These are phyloP conservation scores for Diploscapter pachys DNA, from an alignment of 1,140 invertebrate genomes.

Conservation along the genomic window DNA sequence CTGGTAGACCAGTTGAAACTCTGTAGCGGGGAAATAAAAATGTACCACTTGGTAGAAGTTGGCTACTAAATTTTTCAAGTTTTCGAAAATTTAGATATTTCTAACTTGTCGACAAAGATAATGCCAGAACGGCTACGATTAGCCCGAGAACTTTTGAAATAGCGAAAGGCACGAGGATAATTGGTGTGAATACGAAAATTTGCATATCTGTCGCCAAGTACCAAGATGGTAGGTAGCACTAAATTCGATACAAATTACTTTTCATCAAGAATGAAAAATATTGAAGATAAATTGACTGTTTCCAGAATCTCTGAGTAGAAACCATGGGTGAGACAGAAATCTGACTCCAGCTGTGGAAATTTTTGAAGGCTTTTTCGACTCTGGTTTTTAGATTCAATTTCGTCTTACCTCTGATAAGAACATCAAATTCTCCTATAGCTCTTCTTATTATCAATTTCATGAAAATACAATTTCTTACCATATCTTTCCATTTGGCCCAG, in stretches of 20 bases:
- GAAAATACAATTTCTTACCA: conserved; percentile 3
- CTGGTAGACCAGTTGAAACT: conserved; percentile 23
- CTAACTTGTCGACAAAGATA: conserved; percentile 19
- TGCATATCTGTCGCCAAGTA: conserved; percentile 32
- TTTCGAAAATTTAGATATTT: background rate
- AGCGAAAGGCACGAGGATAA: conserved; percentile 26
- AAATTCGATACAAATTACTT: conserved; percentile 1
- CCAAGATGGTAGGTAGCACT: conserved; percentile 31
- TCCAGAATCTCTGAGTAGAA: no score
- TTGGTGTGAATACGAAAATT: conserved; percentile 23
- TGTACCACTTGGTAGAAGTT: conserved; percentile 34
- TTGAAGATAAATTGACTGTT: no score
- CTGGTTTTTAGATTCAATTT: background rate
- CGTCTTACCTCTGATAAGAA: background rate
- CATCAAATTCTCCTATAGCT: background rate
- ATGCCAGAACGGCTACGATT: background rate
- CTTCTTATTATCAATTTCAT: background rate
- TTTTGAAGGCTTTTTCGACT: background rate
- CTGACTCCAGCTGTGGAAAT: background rate
- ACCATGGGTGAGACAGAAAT: no score
- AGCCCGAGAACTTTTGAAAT: conserved; percentile 7
- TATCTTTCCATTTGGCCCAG: conserved; percentile 2
- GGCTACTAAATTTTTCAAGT: conserved; percentile 15
- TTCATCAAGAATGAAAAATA: no score
- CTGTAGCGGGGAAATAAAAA: conserved; percentile 36